Conservation (phyloP, 2,797 vertebrate species). For the Zenarchopterus dispar region DNA sequence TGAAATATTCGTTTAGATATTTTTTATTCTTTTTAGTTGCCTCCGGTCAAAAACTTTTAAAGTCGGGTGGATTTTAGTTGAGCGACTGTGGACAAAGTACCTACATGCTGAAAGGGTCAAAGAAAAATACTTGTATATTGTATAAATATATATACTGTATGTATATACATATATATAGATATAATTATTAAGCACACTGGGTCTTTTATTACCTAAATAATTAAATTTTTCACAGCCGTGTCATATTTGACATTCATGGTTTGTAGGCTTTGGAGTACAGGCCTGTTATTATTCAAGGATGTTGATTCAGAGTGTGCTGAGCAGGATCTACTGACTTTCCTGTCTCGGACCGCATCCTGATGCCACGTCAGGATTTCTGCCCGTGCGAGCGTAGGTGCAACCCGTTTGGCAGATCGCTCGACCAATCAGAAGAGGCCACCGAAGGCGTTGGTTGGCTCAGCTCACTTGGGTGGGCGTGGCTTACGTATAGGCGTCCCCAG, state of each 20-base stretch:
- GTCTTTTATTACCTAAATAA: neutral
- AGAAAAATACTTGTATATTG: no score
- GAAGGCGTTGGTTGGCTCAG: constrained; percentile 27
- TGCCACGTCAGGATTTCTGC: constrained; percentile 80
- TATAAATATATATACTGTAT: no score
- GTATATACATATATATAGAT: no score
- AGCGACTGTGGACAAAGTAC: no score
- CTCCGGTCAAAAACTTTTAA: no score
- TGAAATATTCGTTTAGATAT: no score
- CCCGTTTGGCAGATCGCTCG: constrained; percentile 40
- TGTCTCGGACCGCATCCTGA: constrained; percentile 54
- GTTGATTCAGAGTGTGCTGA: neutral
- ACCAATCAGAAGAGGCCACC: constrained; percentile 66
- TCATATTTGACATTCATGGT: neutral
- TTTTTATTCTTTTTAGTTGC: no score
- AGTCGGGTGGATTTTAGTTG: no score
- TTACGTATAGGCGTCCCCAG: constrained; percentile 54
- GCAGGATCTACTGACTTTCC: constrained; percentile 4
- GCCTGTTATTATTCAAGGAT: neutral
- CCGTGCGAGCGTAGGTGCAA: constrained; percentile 30
- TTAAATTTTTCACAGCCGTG: neutral
- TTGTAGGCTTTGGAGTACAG: constrained; percentile 9
- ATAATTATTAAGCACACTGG: no score
- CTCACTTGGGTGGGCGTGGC: constrained; percentile 41
- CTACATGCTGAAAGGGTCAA: no score